Evolutionary conservation across 2,888 invertebrate genomes (phyloP).

Genomic region (Spisula solida): DNA sequence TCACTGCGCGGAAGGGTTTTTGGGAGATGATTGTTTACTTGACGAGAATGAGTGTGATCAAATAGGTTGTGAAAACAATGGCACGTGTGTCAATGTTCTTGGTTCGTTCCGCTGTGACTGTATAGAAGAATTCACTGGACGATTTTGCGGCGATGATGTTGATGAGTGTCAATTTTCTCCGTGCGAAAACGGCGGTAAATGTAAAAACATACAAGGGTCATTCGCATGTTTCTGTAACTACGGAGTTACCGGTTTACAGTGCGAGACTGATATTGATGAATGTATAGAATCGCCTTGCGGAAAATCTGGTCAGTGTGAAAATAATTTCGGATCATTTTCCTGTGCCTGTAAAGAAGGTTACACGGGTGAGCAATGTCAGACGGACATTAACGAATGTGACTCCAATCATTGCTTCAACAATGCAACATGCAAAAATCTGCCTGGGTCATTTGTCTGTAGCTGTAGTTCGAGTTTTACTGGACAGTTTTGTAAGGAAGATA

Average conservation of each 20-base stretch:
- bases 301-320: conserved; percentile 33
- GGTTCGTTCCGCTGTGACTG: conserved; percentile 40
- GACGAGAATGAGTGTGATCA: conserved; percentile 27
- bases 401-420: conserved; percentile 49
- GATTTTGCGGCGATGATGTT: conserved; percentile 35
- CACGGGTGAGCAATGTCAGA: conserved; percentile 34
- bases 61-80: conserved; percentile 36
- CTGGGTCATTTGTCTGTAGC: conserved; percentile 46
- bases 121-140: conserved; percentile 30
- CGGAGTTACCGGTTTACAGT: conserved; percentile 39
- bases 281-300: conserved; percentile 39
- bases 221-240: conserved; percentile 33
- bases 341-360: conserved; percentile 45
- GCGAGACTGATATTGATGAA: conserved; percentile 53
- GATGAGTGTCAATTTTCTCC: conserved; percentile 43
- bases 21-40: conserved; percentile 32
- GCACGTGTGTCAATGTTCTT: conserved; percentile 32
- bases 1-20: conserved; percentile 34
- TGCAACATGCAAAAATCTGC: conserved; percentile 47
- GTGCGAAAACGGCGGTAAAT: conserved; percentile 37
- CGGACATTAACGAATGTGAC: conserved; percentile 54
- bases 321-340: conserved; percentile 41
- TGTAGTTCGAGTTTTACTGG: conserved; percentile 52
- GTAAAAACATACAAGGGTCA: conserved; percentile 29
- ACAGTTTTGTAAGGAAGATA: conserved; percentile 35